A percentile compares a stretch with the other conserved stretches of the same genome.
Conservation (phyloP, 2,888 invertebrate species). For the Amphipyra tragopoginis region DNA sequence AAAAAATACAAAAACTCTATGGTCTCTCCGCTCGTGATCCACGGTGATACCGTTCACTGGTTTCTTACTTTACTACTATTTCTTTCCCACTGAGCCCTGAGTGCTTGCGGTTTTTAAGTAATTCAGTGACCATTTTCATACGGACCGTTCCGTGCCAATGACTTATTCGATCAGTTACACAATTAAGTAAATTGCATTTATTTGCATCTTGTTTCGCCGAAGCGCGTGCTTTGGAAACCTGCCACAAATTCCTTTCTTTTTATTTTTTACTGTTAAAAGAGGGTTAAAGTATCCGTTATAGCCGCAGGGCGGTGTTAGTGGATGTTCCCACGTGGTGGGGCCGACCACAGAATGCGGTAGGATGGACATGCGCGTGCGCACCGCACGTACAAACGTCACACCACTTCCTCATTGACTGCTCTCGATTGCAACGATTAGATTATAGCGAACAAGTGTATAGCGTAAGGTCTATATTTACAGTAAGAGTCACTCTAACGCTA, state of each 20-base stretch:
- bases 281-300: conserved; percentile 16
- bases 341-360: conserved; percentile 56
- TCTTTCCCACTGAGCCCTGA: conserved; percentile 49
- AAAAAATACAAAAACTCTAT: conserved; percentile 64
- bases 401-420: conserved; percentile 78
- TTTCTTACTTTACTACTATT: conserved; percentile 43
- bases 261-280: background rate
- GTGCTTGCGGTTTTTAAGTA: conserved; percentile 62
- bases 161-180: conserved; percentile 57
- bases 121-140: conserved; percentile 56
- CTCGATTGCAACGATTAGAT: conserved; percentile 65
- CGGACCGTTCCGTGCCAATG: conserved; percentile 63
- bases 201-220: conserved; percentile 48
- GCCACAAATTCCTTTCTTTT: conserved; percentile 12
- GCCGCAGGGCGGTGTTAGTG: conserved; percentile 11
- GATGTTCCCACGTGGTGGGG: conserved; percentile 46
- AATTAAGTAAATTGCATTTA: conserved; percentile 58
- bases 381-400: conserved; percentile 57
- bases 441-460: conserved; percentile 43
- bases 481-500: conserved; percentile 43
- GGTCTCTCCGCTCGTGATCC: conserved; percentile 67
- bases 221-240: conserved; percentile 4
- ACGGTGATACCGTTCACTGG: conserved; percentile 75
- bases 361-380: conserved; percentile 52
- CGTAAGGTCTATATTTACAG: conserved; percentile 49